Evolutionary conservation across 2,113 vertebrate species (phyloP), one percentile per base, ranked within the genome.

Genomic region (Euleptes europaea): DNA sequence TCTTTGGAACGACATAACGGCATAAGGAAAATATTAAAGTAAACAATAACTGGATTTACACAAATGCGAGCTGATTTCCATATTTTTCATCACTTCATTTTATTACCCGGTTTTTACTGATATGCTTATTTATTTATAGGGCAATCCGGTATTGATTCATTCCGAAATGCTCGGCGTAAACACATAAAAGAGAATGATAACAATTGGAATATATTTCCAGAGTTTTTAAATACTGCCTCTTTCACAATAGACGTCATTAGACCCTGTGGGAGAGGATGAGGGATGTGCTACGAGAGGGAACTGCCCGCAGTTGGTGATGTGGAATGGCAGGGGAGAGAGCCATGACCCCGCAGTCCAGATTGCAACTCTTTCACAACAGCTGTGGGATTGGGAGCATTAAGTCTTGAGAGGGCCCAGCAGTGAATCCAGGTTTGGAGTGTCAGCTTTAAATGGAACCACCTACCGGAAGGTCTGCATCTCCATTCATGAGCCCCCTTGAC

Each of bases 81-180:
- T 96, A 95, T 95, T 95, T 96, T 93, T 93, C 93, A 94, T 94
- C 91, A 90, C 91, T 96, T 94, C 93, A 87, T 94, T 96, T 95
- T 95, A 95, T 96, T 94, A 94, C 91, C 0, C 72, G 88, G 93
- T 93, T 94, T 60, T 73, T 93, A 93, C 91, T 90, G 93, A 93
- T 95, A 88, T 60, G 91, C 93, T 96, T 94, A 93, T 94, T 96
- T 95, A 96, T 95, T 95, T 95, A 95, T 94, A 92, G 92, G 89
- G 90, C 94, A 92, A 91, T 94, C 93, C 90, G 40, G 92, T 94
- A 93, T 95, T 94, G 95, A 94, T 95, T 95, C 93, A 94, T 96
- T 93, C 92, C 87, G n/a, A 91, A 94, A 91, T 84, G 33, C 94
- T 90, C 67, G 91, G 90, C 94, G 86, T 94, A 93, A 93, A 91